Evolutionary conservation across 2,797 vertebrate genomes (phyloP).

Genomic region (Tragelaphus oryx): DNA sequence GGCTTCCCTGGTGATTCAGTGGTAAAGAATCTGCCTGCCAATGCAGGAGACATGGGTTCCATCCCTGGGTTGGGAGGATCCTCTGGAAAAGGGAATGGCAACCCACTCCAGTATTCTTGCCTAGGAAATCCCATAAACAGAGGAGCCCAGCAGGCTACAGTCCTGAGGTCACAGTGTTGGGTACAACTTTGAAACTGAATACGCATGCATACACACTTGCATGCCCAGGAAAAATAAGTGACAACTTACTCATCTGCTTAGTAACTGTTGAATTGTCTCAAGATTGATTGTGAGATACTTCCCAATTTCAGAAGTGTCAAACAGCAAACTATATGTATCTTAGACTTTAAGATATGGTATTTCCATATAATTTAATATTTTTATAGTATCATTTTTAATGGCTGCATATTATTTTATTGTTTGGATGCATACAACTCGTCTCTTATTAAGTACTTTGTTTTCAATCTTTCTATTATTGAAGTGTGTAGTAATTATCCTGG

Average conservation of each 20-base stretch:
- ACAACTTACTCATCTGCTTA: neutral
- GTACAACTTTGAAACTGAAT: neutral
- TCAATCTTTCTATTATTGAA: neutral
- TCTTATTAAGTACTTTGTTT: neutral
- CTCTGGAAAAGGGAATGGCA: neutral
- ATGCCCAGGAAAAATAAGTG: neutral
- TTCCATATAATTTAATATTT: neutral
- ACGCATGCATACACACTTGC: accelerated
- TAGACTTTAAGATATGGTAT: neutral
- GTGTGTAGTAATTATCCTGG: neutral
- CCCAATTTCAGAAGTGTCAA: neutral
- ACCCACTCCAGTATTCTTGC: neutral
- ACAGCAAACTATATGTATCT: neutral
- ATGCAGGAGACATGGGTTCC: neutral
- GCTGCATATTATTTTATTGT: neutral
- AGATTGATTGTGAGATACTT: neutral
- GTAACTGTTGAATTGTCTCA: neutral
- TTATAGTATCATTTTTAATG: neutral
- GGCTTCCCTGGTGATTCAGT: neutral
- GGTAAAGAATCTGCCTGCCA: neutral
- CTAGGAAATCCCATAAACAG: neutral
- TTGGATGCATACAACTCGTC: neutral
- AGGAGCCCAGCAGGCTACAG: neutral
- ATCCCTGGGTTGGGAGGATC: neutral
- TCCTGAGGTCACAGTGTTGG: neutral